phyloP scores from a whole-genome alignment of 2,113 vertebrate genomes.

The Ictidomys tridecemlineatus region DNA sequence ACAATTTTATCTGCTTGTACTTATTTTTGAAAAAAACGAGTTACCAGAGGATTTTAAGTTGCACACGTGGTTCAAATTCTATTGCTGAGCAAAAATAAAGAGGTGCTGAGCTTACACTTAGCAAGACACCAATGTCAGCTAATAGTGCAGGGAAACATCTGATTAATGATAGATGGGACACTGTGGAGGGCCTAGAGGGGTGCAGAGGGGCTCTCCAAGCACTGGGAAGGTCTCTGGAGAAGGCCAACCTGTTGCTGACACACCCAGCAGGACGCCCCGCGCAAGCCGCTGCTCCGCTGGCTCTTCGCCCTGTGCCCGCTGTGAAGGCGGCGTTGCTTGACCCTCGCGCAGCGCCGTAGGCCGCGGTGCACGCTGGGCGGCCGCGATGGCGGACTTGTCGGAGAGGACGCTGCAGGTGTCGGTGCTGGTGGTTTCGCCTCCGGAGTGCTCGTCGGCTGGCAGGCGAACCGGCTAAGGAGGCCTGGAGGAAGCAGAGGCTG shows the following conservation, averaged over 20 bases:
- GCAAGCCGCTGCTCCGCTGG: accelerated
- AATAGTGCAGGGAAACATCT: too few relatives aligned
- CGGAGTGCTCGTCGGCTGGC: slow-evolving; percentile 94
- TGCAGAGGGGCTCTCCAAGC: accelerated
- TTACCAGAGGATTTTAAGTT: too few relatives aligned
- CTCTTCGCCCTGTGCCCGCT: too few relatives aligned
- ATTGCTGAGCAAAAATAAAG: too few relatives aligned
- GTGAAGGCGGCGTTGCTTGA: not conserved
- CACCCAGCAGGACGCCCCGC: not conserved
- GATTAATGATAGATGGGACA: too few relatives aligned
- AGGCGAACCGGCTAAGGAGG: slow-evolving; percentile 92
- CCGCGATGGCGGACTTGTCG: slow-evolving; percentile 90
- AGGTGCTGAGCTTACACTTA: too few relatives aligned
- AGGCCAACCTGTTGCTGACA: too few relatives aligned
- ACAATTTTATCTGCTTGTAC: too few relatives aligned
- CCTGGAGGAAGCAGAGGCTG: slow-evolving; percentile 94
- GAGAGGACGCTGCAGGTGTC: slow-evolving; percentile 91
- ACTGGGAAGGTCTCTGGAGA: too few relatives aligned
- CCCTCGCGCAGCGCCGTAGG: not conserved
- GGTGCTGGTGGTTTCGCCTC: slow-evolving; percentile 90
- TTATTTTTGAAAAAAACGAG: too few relatives aligned
- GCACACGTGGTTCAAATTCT: too few relatives aligned
- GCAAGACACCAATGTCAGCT: too few relatives aligned
- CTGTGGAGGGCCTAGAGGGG: not conserved
- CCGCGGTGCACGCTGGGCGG: not conserved